Evolutionary conservation across 2,888 invertebrate species (phyloP), one percentile per base, ranked within the genome.

Genomic region (Parnassius orleans): DNA sequence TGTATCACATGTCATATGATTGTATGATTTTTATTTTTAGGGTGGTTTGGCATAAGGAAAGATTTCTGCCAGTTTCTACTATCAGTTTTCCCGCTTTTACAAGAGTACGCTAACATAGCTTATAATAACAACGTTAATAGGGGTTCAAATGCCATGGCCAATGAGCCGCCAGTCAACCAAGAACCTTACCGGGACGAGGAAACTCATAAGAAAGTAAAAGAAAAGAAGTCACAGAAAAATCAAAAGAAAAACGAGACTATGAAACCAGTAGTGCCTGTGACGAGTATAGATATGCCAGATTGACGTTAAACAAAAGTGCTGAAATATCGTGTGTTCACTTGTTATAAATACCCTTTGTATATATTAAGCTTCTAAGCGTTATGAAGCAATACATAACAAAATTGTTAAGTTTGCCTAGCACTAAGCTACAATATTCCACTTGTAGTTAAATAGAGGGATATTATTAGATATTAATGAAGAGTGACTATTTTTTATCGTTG

Each of bases 11-110:
- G 11, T 46, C 3, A 12, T 12, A 12, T 46, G n/a, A 46, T 5
- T 46, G 51, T 9, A 24, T 33, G 44, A 14, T 54, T 14, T 15
- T 54, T 54, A 56, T 3, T 12, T 61, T 3, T 41, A 98, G 98
- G 98, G 98, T 99, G 99, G 99, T 99, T 99, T 87, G 99, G 99
- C 59, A 97, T 99, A 73, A 94, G 99, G 57, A 98, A 98, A 92
- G 99, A 98, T 81, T 98, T 99, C 84, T 99, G 98, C 82, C 97
- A 97, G 75, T 99, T 98, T 86, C 93, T 99, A n/a, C 92, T 99
- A 44, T 97, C 97, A 60, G 95, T 96, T 12, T 98, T 98, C 88
- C 99, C 99, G 0, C 93, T 98, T 67, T 93, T 99, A 53, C 98
- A 99, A 92, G 98, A 99, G 81, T 99, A 99, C 84, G 99, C 98